phyloP scores from a whole-genome alignment of 2,888 invertebrate genomes.

The Hanleya hanleyi region DNA sequence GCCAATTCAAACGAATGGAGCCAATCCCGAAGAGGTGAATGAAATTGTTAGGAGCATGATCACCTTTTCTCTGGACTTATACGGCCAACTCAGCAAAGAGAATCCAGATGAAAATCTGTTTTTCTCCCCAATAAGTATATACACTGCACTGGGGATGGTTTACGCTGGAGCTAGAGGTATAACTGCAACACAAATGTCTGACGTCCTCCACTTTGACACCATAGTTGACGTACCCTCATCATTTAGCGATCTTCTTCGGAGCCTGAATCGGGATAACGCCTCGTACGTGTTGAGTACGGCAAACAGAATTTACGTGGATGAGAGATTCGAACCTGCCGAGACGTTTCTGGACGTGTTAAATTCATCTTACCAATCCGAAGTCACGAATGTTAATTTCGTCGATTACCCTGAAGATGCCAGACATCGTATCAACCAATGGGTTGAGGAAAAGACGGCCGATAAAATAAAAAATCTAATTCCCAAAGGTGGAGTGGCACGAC shows the following conservation, averaged over 20 bases:
- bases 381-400: not conserved
- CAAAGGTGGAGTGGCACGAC: constrained; percentile 70
- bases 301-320: constrained; percentile 36
- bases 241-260: too few species aligned
- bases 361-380: not conserved
- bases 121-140: constrained; percentile 73
- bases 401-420: constrained; percentile 67
- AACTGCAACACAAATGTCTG: constrained; percentile 65
- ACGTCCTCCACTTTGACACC: too few species aligned
- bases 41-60: not conserved
- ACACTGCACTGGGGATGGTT: constrained; percentile 72
- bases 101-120: constrained; percentile 45
- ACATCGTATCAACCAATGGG: constrained; percentile 85
- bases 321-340: constrained; percentile 28
- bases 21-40: too few species aligned
- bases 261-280: too few species aligned
- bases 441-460: constrained; percentile 84
- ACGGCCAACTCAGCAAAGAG: constrained; percentile 29
- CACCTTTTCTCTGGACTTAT: not conserved
- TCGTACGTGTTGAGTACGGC: constrained; percentile 38
- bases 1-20: too few species aligned
- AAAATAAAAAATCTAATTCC: constrained; percentile 86
- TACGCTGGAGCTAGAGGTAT: constrained; percentile 69
- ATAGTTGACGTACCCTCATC: too few species aligned
- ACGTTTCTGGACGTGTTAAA: constrained; percentile 39